These are phyloP conservation scores for Notothenia coriiceps DNA, from an alignment of 2,113 vertebrate genomes.

Conservation along the genomic window DNA sequence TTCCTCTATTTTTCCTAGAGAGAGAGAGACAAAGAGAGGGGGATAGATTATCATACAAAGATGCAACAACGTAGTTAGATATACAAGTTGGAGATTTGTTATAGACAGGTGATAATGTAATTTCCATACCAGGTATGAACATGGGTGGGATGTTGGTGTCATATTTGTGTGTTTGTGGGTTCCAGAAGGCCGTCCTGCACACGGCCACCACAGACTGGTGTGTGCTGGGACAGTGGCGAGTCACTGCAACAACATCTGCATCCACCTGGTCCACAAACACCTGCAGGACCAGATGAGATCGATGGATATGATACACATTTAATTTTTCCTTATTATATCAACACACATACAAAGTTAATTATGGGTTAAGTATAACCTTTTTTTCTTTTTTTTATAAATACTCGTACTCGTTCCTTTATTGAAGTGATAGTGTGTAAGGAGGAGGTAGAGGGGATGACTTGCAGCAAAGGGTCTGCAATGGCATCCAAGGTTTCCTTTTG, in stretches of 20 bases:
- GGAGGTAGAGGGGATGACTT: too few species aligned
- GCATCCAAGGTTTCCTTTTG: too few species aligned
- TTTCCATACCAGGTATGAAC: slow-evolving; percentile 94
- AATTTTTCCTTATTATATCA: too few species aligned
- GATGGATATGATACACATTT: too few species aligned
- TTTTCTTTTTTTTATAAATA: too few species aligned
- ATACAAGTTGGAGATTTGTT: too few species aligned
- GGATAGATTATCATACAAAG: neutral
- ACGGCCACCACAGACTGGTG: slow-evolving; percentile 97
- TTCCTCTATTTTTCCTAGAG: slow-evolving; percentile 94
- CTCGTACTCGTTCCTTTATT: too few species aligned
- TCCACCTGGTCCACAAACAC: slow-evolving; percentile 98
- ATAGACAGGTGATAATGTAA: too few species aligned
- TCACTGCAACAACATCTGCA: slow-evolving; percentile 95
- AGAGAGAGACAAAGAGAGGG: neutral
- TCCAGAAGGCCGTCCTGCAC: slow-evolving; percentile 92
- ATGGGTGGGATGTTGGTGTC: slow-evolving; percentile 90
- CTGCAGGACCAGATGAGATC: slow-evolving; percentile 70
- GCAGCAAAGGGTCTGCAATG: slow-evolving; percentile 53
- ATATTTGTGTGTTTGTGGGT: slow-evolving; percentile 91
- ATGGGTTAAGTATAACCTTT: too few species aligned
- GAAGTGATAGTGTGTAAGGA: too few species aligned
- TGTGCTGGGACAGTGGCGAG: slow-evolving; percentile 93
- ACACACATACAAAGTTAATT: too few species aligned
- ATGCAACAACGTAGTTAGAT: too few species aligned